Percentiles rank a stretch among this genome's conserved stretches.
Evolutionary conservation across 2,888 invertebrate genomes (phyloP).

Genomic region (Trissolcus japonicus): DNA sequence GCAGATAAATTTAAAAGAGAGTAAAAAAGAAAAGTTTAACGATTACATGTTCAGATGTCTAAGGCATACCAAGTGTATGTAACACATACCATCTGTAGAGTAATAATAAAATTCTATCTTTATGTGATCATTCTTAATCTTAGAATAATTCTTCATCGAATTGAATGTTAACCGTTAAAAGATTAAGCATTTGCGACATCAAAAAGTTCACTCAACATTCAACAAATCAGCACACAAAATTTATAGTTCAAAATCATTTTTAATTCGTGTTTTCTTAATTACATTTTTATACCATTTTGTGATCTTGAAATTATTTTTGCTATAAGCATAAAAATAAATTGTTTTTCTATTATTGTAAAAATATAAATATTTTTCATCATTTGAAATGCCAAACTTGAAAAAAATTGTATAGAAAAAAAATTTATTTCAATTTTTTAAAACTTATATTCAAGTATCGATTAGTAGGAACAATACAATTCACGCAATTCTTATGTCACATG

Average conservation of each 20-base stretch:
- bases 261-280: too few species aligned
- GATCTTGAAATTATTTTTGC: too few species aligned
- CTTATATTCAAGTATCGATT: conserved; percentile 20
- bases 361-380: too few species aligned
- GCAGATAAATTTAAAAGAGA: too few species aligned
- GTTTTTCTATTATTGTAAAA: too few species aligned
- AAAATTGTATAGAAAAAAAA: too few species aligned
- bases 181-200: conserved; percentile 20
- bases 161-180: conserved; percentile 50
- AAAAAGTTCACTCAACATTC: background rate
- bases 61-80: conserved; percentile 13
- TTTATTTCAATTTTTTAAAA: background rate
- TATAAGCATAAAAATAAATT: too few species aligned
- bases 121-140: conserved; percentile 39
- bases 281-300: too few species aligned
- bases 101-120: conserved; percentile 40
- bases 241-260: too few species aligned
- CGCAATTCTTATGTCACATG: conserved; percentile 8
- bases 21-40: background rate
- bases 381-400: too few species aligned
- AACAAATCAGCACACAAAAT: background rate
- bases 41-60: conserved; percentile 42
- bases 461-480: conserved; percentile 13
- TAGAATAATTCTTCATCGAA: conserved; percentile 47
- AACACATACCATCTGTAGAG: conserved; percentile 37